phyloP scores from a whole-genome alignment of 2,888 invertebrate genomes.

The Pycnomerus fuliginosus region DNA sequence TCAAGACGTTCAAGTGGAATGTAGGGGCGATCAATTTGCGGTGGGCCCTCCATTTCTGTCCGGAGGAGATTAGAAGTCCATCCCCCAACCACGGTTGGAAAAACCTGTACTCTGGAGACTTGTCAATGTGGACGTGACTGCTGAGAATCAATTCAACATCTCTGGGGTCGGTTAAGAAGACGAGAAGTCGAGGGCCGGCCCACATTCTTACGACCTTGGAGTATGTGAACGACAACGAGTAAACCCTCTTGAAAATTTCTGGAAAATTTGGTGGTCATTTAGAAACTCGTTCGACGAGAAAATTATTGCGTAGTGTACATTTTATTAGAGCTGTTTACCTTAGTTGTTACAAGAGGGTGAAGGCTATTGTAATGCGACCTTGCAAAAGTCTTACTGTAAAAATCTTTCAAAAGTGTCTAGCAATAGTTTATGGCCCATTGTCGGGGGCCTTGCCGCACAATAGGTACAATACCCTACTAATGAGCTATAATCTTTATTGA shows the following conservation, averaged over 20 bases:
- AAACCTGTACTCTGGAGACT: conserved; percentile 75
- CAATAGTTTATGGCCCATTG: too few species aligned
- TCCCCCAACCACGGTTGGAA: conserved; percentile 84
- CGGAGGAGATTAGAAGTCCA: conserved; percentile 78
- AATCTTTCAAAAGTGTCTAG: too few species aligned
- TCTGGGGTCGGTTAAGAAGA: conserved; percentile 74
- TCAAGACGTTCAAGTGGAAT: conserved; percentile 83
- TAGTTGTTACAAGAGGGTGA: too few species aligned
- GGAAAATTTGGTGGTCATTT: too few species aligned
- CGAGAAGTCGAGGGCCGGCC: conserved; percentile 73
- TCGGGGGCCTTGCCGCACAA: too few species aligned
- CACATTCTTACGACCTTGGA: conserved; percentile 65
- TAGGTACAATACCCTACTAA: too few species aligned
- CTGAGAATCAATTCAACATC: conserved; percentile 78
- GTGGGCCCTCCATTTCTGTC: conserved; percentile 84
- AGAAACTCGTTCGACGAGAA: too few species aligned
- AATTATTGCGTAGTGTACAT: too few species aligned
- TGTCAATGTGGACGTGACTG: conserved; percentile 79
- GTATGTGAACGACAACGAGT: conserved; percentile 57
- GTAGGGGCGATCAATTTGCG: conserved; percentile 85
- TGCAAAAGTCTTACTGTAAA: too few species aligned
- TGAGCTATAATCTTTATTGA: too few species aligned
- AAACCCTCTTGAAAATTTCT: conserved; percentile 71
- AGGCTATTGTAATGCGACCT: too few species aligned
- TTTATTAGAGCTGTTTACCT: too few species aligned